Evolutionary conservation across 2,113 vertebrate species (phyloP), one percentile per base, ranked within the genome.

Genomic region (Gallinago undulata): DNA sequence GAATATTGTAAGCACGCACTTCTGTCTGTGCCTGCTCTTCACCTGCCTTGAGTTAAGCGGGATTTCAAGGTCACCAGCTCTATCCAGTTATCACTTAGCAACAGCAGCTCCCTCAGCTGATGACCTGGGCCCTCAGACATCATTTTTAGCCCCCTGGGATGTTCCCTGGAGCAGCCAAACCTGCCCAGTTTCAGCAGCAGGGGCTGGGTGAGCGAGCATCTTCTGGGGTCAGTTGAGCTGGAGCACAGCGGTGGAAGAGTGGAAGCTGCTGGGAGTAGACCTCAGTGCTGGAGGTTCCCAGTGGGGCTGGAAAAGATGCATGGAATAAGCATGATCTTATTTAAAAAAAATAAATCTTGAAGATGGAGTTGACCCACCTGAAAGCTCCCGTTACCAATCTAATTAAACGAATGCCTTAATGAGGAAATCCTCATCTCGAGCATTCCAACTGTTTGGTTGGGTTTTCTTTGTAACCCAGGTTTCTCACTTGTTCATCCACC

Each of bases 361-460:
- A 60, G n/a, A 13, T 55, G 16, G 24, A 37, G 19, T 15, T 64
- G 55, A 60, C 31, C 59, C 23, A n/a, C 1, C 2, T 41, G 16
- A 66, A 56, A 45, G 5, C 6, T 78, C 17, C 17, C 7, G 2
- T 4, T 13, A 59, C 10, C 9, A 33, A 4, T 15, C 35, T 6
- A n/a, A 53, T 8, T 28, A n/a, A 62, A 22, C 0, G 1, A 56
- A 24, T 3, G 2, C 6, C 7, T 21, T 51, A 12, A 28, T 2
- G 10, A 37, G 31, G 11, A 63, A 37, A 24, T 8, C 4, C 0
- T 2, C 5, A 6, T 6, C 3, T 48, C 9, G 19, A 6, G 6
- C 4, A 70, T 47, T 16, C 27, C 5, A 24, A 12, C 11, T 35
- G 25, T 21, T 48, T 28, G 39, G 2, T 11, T 21, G 18, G 43